Evolutionary conservation across 2,113 vertebrate species (phyloP).

Genomic region (Onychorhynchus coronatus): DNA sequence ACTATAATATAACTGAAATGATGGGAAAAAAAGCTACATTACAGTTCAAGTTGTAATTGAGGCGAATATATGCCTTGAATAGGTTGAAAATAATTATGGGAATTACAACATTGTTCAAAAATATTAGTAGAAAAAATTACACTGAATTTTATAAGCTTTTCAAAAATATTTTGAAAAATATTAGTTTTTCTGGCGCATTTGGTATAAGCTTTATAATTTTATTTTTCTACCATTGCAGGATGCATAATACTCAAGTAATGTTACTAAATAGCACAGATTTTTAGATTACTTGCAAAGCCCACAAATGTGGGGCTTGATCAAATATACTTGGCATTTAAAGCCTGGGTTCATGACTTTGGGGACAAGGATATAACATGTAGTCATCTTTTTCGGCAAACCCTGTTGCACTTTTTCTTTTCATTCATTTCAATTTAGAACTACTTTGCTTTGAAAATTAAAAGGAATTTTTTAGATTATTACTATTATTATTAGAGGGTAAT

Average conservation of each 20-base stretch:
- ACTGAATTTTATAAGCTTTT: not conserved
- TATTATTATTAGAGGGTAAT: not conserved
- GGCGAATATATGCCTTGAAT: not conserved
- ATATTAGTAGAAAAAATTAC: not conserved
- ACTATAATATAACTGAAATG: not conserved
- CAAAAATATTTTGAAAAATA: not conserved
- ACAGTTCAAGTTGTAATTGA: not conserved
- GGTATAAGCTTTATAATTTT: not conserved
- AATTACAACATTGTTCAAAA: not conserved
- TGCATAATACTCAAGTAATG: not conserved
- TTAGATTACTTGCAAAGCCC: not conserved
- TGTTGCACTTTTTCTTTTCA: not conserved
- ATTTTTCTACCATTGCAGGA: not conserved
- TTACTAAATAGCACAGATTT: not conserved
- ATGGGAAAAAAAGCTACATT: not conserved
- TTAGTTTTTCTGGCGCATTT: not conserved
- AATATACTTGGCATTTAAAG: not conserved
- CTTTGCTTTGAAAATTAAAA: not conserved
- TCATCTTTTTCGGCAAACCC: not conserved
- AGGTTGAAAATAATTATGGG: not conserved
- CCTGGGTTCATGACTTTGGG: not conserved
- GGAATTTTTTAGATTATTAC: accelerated
- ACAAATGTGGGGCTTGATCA: not conserved
- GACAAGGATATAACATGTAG: not conserved
- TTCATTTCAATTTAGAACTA: not conserved